Evolutionary conservation across 2,797 vertebrate genomes (phyloP).

Genomic region (Urocyon cinereoargenteus): DNA sequence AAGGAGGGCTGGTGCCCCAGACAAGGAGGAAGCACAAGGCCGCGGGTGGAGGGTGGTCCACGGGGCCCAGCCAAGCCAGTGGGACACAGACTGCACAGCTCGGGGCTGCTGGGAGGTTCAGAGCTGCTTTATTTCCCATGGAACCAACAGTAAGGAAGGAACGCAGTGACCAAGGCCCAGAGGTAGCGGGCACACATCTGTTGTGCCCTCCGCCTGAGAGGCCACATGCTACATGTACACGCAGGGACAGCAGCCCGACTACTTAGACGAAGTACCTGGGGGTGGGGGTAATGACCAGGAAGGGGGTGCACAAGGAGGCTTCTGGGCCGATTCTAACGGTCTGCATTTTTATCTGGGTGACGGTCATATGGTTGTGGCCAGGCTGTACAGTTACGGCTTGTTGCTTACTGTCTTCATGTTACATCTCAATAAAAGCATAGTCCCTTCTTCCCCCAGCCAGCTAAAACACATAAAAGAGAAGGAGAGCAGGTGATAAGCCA

Average conservation of each 20-base stretch:
- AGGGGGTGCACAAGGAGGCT: not conserved
- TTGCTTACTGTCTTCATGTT: not conserved
- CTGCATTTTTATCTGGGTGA: not conserved
- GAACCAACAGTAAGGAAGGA: not conserved
- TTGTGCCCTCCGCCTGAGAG: not conserved
- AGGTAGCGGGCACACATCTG: not conserved
- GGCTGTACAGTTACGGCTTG: not conserved
- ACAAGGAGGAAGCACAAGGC: not conserved
- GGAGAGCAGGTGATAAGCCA: not conserved
- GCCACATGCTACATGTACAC: rapidly evolving
- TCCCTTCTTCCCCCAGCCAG: not conserved
- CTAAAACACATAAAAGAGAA: not conserved
- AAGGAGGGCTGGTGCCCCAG: not conserved
- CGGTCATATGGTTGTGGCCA: not conserved
- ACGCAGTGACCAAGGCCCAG: not conserved
- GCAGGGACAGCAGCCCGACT: not conserved
- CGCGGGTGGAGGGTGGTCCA: not conserved
- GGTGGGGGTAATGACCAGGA: not conserved
- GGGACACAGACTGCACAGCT: not conserved
- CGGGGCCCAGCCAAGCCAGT: not conserved
- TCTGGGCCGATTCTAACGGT: not conserved
- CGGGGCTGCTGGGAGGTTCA: not conserved
- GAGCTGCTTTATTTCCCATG: not conserved
- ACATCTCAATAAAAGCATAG: not conserved
- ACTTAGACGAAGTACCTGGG: not conserved